A percentile compares a stretch with the other conserved stretches of the same genome.
Conservation (phyloP, 2,113 vertebrate genomes). For the Corythaeola cristata region DNA sequence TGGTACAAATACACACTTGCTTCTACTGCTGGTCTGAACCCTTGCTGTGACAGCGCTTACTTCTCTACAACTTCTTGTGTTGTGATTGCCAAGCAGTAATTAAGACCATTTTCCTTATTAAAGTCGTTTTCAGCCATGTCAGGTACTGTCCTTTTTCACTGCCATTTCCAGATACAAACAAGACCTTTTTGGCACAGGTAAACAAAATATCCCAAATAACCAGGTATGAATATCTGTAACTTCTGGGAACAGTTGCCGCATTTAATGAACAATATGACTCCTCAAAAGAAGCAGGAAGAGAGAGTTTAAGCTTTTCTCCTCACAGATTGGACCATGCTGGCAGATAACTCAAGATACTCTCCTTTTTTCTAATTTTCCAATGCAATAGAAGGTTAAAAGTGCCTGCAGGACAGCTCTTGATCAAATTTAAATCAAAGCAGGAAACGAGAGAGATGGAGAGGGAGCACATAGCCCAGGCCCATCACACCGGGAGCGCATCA, state of each 20-base stretch:
- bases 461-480: background rate
- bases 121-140: background rate
- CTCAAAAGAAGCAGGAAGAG: background rate
- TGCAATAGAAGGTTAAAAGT: constrained; percentile 13
- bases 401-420: constrained; percentile 18
- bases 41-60: background rate
- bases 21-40: background rate
- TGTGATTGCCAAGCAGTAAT: background rate
- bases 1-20: background rate
- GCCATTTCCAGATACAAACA: background rate
- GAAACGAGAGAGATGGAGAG: background rate
- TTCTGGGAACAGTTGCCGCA: background rate
- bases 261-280: background rate
- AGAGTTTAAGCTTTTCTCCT: background rate
- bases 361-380: background rate
- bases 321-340: background rate
- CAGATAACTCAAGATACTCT: background rate
- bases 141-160: background rate
- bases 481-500: background rate
- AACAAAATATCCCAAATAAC: background rate
- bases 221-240: background rate
- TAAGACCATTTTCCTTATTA: background rate
- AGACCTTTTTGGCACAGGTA: background rate
- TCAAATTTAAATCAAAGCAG: constrained; percentile 33
- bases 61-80: background rate